phyloP scores from a whole-genome alignment of 1,140 invertebrate genomes.

The Stenopsyche tienmushanensis region DNA sequence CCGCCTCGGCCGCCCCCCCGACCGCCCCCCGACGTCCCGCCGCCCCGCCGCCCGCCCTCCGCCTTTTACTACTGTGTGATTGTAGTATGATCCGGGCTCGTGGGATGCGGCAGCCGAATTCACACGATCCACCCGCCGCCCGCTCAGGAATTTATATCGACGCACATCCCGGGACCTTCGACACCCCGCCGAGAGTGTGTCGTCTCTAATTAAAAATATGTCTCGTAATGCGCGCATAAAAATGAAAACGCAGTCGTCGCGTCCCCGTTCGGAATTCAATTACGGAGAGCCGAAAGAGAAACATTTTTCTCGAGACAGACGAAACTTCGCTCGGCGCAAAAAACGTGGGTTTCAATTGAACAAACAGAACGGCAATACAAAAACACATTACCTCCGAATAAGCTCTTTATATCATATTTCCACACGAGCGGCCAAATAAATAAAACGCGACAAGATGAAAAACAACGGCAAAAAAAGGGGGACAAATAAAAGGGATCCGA shows the following conservation, averaged over 20 bases:
- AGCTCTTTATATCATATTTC: conserved; percentile 13
- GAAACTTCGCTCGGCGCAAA: neutral
- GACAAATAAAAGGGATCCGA: conserved; percentile 24
- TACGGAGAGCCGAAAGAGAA: too few relatives aligned
- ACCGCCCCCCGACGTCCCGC: neutral
- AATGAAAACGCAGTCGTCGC: too few relatives aligned
- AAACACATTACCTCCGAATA: neutral
- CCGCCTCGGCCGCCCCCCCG: too few relatives aligned
- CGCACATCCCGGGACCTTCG: conserved; percentile 28
- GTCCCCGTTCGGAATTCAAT: too few relatives aligned
- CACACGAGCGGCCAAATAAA: conserved; percentile 19
- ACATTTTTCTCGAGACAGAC: too few relatives aligned
- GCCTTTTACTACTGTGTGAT: conserved; percentile 36
- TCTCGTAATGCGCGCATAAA: too few relatives aligned
- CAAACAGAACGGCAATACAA: neutral
- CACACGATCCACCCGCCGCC: conserved; percentile 8
- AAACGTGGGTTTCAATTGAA: neutral
- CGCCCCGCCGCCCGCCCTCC: neutral
- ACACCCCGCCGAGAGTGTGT: too few relatives aligned
- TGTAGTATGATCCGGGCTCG: conserved; percentile 36
- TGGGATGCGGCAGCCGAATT: conserved; percentile 7
- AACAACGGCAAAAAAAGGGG: conserved; percentile 9
- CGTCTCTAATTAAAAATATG: too few relatives aligned
- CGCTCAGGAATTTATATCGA: conserved; percentile 37
- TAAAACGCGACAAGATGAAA: conserved; percentile 27